Base-by-base conservation (phyloP, 92 coral and sea anemone genomes). In the Desmophyllum pertusum region DNA sequence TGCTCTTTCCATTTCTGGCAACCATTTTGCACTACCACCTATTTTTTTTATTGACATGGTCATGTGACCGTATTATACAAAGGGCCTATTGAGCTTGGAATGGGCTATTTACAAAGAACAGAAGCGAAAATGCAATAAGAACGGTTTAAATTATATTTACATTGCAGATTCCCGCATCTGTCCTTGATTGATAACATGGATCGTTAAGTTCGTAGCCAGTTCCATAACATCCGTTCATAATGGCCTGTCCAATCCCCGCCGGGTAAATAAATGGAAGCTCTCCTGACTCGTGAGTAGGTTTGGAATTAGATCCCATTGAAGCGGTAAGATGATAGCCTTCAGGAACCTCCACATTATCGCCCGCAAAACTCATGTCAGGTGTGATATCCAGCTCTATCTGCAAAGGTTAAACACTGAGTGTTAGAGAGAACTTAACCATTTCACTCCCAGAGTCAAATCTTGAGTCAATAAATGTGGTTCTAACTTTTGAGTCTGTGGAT, bases 211-310 rank as follows among this genome's bases (percentile, higher is more conserved):
- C 10, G 73, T 68, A 68, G 38, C 23, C 45, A 4, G 8, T 68
- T 39, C 45, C 73, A 30, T 13, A 68, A 39, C 73, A 68, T 29
- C 73, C 73, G 27, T 39, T 68, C 73, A 68, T 68, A 11, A 68
- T 30, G 19, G 23, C 40, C 5, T 68, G 40, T 10, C 73, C 73
- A 10, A 68, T 39, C 23, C 73, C 73, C 19, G 41, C 73, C 36
- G 40, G 41, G 73, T 68, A 68, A 25, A 39, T 29, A 3, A 33
- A 68, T 35, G 73, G 73, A 29, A 35, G 14, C 23, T 68, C 40
- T 33, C 41, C 73, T 33, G 8, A 5, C n/a, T 68, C 73, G 10
- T 10, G 15, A 5, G 73, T 30, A 39, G 73, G 10, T 25, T 15
- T 39, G 40, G 74, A 33, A 31, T 33, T 21, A 15, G 33, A 30